phyloP scores from a whole-genome alignment of 2,888 invertebrate species.

The Podabrus alpinus region DNA sequence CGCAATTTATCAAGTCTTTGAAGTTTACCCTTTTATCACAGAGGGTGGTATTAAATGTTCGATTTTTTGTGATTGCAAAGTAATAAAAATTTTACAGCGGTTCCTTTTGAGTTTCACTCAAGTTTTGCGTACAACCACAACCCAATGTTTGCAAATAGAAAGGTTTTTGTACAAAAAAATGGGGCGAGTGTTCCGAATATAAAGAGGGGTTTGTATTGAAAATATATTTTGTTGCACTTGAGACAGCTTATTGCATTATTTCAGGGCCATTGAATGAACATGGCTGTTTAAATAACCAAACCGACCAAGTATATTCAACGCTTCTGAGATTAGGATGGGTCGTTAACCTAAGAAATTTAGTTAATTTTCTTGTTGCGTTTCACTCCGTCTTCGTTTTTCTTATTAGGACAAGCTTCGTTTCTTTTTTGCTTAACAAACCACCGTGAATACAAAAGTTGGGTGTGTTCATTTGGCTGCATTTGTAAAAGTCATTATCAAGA shows the following conservation, averaged over 20 bases:
- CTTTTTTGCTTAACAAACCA: background rate
- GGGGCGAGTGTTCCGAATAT: conserved; percentile 20
- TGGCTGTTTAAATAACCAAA: conserved; percentile 28
- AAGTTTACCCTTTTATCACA: conserved; percentile 3
- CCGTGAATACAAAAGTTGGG: background rate
- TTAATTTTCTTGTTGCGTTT: conserved; percentile 20
- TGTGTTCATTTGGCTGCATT: conserved; percentile 1
- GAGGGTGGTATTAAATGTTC: background rate
- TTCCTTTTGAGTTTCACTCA: background rate
- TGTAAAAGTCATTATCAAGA: background rate
- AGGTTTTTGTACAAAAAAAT: conserved; percentile 8
- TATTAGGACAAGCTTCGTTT: background rate
- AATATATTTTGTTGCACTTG: conserved; percentile 32
- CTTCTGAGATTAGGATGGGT: conserved; percentile 46
- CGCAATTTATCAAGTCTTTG: background rate
- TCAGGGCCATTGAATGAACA: conserved; percentile 30
- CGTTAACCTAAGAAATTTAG: conserved; percentile 39
- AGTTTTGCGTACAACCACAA: background rate
- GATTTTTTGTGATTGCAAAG: background rate
- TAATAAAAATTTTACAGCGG: background rate
- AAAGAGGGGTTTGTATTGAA: conserved; percentile 30
- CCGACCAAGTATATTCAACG: conserved; percentile 38
- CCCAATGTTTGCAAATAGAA: conserved; percentile 13
- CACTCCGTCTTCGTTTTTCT: conserved; percentile 14
- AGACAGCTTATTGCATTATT: conserved; percentile 32